Evolutionary conservation across 2,113 vertebrate species (phyloP).

Genomic region (Scomber colias): DNA sequence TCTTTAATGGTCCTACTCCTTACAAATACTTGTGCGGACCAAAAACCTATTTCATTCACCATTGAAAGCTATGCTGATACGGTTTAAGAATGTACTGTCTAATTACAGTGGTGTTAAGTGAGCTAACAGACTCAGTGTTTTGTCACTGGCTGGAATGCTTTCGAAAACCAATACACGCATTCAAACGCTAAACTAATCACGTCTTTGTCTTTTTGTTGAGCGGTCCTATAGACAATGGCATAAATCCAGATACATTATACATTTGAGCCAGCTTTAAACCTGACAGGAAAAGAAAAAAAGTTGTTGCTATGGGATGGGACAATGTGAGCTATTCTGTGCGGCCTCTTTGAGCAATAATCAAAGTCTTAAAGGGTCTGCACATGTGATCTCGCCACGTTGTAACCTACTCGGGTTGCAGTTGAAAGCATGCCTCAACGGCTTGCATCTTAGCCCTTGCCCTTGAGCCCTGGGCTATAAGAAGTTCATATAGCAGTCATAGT

Average conservation of each 20-base stretch:
- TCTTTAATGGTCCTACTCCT: neutral
- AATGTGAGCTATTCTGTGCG: constrained; percentile 53
- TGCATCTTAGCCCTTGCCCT: constrained; percentile 68
- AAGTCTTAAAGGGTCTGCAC: constrained; percentile 62
- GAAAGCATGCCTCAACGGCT: constrained; percentile 57
- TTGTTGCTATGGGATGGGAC: constrained; percentile 64
- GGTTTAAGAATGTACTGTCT: neutral
- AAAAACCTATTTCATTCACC: neutral
- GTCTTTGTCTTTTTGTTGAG: neutral
- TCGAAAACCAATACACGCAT: neutral
- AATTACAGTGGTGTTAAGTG: no score
- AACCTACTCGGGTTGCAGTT: constrained; percentile 80
- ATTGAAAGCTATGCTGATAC: neutral
- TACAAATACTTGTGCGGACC: neutral
- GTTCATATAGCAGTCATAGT: constrained; percentile 44
- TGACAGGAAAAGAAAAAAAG: neutral
- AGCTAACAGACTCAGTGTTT: neutral
- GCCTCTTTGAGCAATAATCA: constrained; percentile 58
- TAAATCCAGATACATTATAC: constrained; percentile 11
- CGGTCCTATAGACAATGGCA: neutral
- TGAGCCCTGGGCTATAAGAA: constrained; percentile 45
- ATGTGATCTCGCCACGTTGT: constrained; percentile 62
- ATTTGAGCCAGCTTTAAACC: constrained; percentile 11
- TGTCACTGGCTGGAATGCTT: neutral
- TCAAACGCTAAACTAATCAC: neutral